Conservation (phyloP, 2,888 invertebrate species). For the Tridacna crocea region DNA sequence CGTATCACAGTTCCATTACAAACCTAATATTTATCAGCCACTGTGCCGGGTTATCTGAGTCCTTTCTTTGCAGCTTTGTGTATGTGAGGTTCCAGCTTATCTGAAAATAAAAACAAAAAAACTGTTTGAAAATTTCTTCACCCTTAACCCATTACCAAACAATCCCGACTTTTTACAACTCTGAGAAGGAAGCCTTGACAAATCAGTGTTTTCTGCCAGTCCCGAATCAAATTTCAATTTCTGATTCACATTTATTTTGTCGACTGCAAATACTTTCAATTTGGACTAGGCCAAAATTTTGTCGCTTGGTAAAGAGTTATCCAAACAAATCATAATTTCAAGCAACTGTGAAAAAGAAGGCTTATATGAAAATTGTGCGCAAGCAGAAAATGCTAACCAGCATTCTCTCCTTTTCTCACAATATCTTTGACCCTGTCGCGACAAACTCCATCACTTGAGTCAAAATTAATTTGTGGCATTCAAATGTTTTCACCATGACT, state of each 20-base stretch:
- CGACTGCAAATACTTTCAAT: no score
- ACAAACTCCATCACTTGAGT: neutral
- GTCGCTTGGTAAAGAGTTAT: no score
- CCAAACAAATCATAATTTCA: no score
- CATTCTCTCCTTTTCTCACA: neutral
- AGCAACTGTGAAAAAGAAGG: neutral
- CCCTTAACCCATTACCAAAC: neutral
- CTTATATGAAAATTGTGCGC: neutral
- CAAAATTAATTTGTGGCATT: no score
- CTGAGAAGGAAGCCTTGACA: neutral
- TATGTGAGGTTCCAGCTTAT: slow-evolving; percentile 90
- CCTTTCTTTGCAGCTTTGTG: slow-evolving; percentile 91
- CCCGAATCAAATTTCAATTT: no score
- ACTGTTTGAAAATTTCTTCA: neutral
- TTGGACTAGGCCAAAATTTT: no score
- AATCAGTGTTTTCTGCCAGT: no score
- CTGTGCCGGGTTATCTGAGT: slow-evolving; percentile 54
- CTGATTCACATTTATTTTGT: no score
- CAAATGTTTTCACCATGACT: no score
- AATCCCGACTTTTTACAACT: no score
- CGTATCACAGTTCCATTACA: slow-evolving; percentile 12
- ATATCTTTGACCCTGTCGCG: neutral
- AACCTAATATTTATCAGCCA: neutral
- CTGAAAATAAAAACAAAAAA: slow-evolving; percentile 85
- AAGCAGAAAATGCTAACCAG: neutral